Evolutionary conservation across 2,113 vertebrate genomes (phyloP).

Genomic region (Upupa epops): DNA sequence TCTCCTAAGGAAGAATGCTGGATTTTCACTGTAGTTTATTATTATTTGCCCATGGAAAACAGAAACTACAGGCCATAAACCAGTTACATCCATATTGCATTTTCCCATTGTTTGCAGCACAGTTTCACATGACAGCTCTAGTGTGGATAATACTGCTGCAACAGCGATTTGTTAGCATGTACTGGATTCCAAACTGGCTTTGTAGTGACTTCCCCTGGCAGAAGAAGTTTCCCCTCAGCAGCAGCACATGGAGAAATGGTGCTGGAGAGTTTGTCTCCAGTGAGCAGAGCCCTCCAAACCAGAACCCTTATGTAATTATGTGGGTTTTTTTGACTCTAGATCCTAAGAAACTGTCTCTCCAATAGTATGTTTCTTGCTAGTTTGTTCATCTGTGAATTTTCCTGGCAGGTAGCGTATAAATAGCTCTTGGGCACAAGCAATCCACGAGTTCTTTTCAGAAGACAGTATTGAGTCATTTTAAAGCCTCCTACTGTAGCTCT

Average conservation of each 20-base stretch:
- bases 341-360: slow-evolving; percentile 7
- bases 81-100: neutral
- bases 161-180: neutral
- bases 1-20: neutral
- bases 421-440: slow-evolving; percentile 61
- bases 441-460: slow-evolving; percentile 65
- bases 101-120: neutral
- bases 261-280: neutral
- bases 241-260: neutral
- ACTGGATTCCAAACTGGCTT: neutral
- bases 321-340: neutral
- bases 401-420: slow-evolving; percentile 67
- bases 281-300: neutral
- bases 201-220: neutral
- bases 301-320: slow-evolving; percentile 34
- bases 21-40: neutral
- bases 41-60: neutral
- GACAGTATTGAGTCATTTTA: slow-evolving; percentile 65
- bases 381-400: slow-evolving; percentile 59
- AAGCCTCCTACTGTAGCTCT: slow-evolving; percentile 64
- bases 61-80: neutral
- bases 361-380: slow-evolving; percentile 24
- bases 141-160: neutral
- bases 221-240: neutral
- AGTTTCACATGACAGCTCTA: neutral